These are phyloP conservation scores for Epizoanthus fatuus DNA, from an alignment of 92 coral and sea anemone species.

Conservation along the genomic window DNA sequence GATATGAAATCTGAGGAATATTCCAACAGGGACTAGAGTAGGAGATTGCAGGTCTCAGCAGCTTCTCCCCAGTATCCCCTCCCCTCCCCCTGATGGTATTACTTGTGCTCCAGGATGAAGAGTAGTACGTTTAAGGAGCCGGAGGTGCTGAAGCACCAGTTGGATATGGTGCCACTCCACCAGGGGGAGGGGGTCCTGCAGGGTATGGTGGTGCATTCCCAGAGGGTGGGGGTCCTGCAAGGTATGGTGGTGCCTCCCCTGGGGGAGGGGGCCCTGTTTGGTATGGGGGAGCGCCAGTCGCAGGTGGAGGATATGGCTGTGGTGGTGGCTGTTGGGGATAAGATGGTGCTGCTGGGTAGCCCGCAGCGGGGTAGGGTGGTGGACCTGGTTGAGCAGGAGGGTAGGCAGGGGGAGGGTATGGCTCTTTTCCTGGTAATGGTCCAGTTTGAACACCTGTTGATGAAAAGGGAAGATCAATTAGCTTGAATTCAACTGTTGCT, in stretches of 20 bases:
- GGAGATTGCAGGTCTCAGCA: too few relatives aligned
- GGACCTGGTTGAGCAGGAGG: slow-evolving; percentile 29
- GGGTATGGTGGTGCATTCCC: slow-evolving; percentile 21
- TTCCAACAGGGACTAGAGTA: too few relatives aligned
- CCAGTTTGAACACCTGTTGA: slow-evolving; percentile 18
- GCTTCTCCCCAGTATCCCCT: too few relatives aligned
- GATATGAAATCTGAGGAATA: too few relatives aligned
- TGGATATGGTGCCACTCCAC: slow-evolving; percentile 27
- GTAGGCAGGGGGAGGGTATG: slow-evolving; percentile 36
- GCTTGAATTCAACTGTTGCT: too few relatives aligned
- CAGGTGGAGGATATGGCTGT: slow-evolving; percentile 30
- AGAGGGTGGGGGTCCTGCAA: slow-evolving; percentile 3
- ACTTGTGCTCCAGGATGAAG: not conserved
- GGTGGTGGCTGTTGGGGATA: slow-evolving; percentile 35
- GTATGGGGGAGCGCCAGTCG: slow-evolving; percentile 17
- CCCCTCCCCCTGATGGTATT: too few relatives aligned
- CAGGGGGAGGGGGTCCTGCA: slow-evolving; percentile 29
- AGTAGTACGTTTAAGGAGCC: slow-evolving; percentile 10
- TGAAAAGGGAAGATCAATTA: not conserved
- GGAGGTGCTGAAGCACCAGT: slow-evolving; percentile 22
- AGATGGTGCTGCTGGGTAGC: slow-evolving; percentile 24
- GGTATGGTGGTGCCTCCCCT: slow-evolving; percentile 20
- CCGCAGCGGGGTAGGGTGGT: slow-evolving; percentile 25
- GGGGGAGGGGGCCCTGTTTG: slow-evolving; percentile 12
- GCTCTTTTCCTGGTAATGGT: slow-evolving; percentile 39